phyloP scores from a whole-genome alignment of 2,888 invertebrate species.

The Drosophila rellima region DNA sequence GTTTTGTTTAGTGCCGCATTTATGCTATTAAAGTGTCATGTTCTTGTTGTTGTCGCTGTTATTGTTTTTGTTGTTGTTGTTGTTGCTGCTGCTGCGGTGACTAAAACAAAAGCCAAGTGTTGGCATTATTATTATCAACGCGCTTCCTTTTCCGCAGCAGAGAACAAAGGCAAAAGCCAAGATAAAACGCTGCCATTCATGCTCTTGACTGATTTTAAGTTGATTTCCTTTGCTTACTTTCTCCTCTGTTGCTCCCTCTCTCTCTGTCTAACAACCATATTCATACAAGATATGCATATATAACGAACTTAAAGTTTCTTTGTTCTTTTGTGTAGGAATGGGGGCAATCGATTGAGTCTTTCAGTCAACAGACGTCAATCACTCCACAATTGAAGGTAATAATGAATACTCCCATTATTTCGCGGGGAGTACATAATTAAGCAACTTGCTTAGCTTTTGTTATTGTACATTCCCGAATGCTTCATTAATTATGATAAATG shows the following conservation, averaged over 20 bases:
- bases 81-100: constrained; percentile 35
- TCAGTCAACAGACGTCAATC: constrained; percentile 38
- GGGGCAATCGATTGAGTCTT: constrained; percentile 42
- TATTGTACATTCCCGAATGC: not conserved
- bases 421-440: constrained; percentile 13
- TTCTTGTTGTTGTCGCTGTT: constrained; percentile 57
- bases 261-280: not conserved
- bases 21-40: constrained; percentile 80
- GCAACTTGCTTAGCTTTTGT: constrained; percentile 7
- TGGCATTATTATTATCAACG: constrained; percentile 79
- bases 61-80: constrained; percentile 42
- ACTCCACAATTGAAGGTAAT: constrained; percentile 25
- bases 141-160: constrained; percentile 74
- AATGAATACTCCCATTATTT: too few species aligned
- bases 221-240: constrained; percentile 66
- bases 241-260: not conserved
- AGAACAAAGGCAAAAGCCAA: constrained; percentile 59
- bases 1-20: constrained; percentile 81
- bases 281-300: constrained; percentile 20
- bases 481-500: constrained; percentile 4
- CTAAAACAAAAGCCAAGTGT: constrained; percentile 79
- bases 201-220: constrained; percentile 78
- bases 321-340: constrained; percentile 33
- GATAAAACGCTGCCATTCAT: constrained; percentile 75
- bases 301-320: constrained; percentile 42